A percentile compares a stretch with the other conserved stretches of the same genome.
These are phyloP conservation scores for Helicoverpa armigera DNA, from an alignment of 1,140 invertebrate species.

Conservation along the genomic window DNA sequence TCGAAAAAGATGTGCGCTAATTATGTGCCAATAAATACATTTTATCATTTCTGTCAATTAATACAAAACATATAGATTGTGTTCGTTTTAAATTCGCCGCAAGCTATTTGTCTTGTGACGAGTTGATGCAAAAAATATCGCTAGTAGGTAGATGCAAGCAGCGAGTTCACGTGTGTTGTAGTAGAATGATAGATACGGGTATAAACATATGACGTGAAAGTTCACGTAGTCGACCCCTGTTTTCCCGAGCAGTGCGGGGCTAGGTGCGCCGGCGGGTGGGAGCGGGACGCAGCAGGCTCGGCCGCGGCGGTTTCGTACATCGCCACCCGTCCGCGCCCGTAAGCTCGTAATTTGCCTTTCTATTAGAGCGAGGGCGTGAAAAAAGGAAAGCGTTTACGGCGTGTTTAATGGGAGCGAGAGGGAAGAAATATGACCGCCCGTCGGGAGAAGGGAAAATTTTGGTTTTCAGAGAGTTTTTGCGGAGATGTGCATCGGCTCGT, in stretches of 20 bases:
- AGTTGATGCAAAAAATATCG: conserved; percentile 26
- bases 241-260: conserved; percentile 70
- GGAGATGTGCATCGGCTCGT: conserved; percentile 83
- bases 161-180: conserved; percentile 48
- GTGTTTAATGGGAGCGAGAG: conserved; percentile 86
- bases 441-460: conserved; percentile 85
- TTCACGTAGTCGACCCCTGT: conserved; percentile 81
- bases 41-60: background rate
- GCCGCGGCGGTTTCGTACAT: conserved; percentile 82
- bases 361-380: conserved; percentile 87
- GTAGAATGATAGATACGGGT: conserved; percentile 59
- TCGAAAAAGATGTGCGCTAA: conserved; percentile 1
- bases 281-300: conserved; percentile 72
- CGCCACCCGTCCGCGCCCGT: conserved; percentile 85
- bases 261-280: conserved; percentile 63
- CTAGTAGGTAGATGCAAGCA: conserved; percentile 2
- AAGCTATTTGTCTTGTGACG: conserved; percentile 1
- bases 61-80: background rate
- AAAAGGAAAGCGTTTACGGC: conserved; percentile 87
- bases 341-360: conserved; percentile 87
- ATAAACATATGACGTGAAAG: conserved; percentile 82
- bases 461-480: conserved; percentile 85
- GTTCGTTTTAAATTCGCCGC: conserved; percentile 13
- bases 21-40: background rate
- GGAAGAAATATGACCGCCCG: conserved; percentile 85